These are phyloP conservation scores for Netelia inedita DNA, from an alignment of 2,888 invertebrate species.

Conservation along the genomic window DNA sequence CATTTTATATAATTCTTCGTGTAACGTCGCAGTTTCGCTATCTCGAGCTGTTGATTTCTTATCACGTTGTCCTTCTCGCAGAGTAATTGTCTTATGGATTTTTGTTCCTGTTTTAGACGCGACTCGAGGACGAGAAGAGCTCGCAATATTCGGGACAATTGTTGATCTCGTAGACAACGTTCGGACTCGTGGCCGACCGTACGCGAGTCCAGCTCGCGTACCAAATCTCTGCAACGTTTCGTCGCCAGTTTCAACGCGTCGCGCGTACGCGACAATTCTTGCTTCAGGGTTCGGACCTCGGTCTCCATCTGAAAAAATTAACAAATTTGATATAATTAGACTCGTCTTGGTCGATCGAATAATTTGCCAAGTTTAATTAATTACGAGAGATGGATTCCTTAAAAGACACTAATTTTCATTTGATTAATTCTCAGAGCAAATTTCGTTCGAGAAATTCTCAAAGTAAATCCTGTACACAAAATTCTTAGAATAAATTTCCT, in stretches of 20 bases:
- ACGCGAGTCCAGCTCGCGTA: slow-evolving; percentile 84
- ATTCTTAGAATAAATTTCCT: no score
- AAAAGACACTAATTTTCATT: no score
- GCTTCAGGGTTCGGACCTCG: slow-evolving; percentile 85
- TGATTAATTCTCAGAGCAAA: no score
- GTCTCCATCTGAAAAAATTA: slow-evolving; percentile 88
- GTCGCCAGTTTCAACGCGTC: slow-evolving; percentile 89
- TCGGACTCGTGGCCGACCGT: slow-evolving; percentile 85
- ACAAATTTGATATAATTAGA: background rate
- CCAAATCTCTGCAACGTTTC: slow-evolving; percentile 89
- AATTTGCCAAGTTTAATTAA: no score
- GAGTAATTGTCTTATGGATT: slow-evolving; percentile 89
- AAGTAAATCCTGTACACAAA: no score
- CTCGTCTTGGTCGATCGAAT: background rate
- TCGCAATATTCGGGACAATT: slow-evolving; percentile 90
- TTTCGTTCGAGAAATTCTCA: no score
- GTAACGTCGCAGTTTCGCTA: slow-evolving; percentile 87
- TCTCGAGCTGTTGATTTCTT: slow-evolving; percentile 89
- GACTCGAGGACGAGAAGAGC: slow-evolving; percentile 91
- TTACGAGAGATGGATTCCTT: no score
- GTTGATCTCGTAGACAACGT: slow-evolving; percentile 89
- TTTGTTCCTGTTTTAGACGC: slow-evolving; percentile 90
- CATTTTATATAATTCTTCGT: slow-evolving; percentile 87
- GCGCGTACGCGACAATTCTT: slow-evolving; percentile 89
- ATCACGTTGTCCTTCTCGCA: slow-evolving; percentile 91